These are phyloP conservation scores for Cantharis lateralis DNA, from an alignment of 2,888 invertebrate species.

Conservation along the genomic window DNA sequence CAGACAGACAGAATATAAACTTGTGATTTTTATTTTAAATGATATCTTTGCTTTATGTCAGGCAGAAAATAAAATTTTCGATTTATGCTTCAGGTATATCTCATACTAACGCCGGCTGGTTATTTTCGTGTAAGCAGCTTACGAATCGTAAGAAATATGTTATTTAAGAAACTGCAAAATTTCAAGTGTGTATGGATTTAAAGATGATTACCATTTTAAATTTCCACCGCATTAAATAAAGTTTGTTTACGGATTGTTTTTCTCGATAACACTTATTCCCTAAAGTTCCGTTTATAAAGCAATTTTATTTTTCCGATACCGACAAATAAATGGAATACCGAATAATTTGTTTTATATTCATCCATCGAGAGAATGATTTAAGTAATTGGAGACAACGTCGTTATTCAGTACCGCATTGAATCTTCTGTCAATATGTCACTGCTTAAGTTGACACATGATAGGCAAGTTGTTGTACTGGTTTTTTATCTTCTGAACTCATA, in stretches of 20 bases:
- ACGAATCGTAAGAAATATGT: not conserved
- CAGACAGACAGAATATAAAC: not conserved
- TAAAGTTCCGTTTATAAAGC: not conserved
- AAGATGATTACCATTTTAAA: not conserved
- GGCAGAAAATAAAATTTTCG: not conserved
- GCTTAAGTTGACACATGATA: not conserved
- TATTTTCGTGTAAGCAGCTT: not conserved
- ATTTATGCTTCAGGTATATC: not conserved
- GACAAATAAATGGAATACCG: not conserved
- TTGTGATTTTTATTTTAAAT: not conserved
- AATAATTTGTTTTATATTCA: not conserved
- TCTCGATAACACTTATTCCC: not conserved
- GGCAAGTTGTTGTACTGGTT: constrained; percentile 11
- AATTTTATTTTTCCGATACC: not conserved
- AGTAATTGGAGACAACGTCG: constrained; percentile 4
- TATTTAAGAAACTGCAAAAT: not conserved
- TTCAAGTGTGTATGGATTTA: not conserved
- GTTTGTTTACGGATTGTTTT: not conserved
- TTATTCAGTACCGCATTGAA: constrained; percentile 7
- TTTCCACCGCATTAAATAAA: not conserved
- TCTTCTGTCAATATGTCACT: constrained; percentile 15
- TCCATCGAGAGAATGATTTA: not conserved
- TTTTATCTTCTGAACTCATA: constrained; percentile 18
- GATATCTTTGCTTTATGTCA: not conserved
- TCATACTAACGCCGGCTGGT: not conserved